Evolutionary conservation across 2,113 vertebrate genomes (phyloP).

Genomic region (Prochilodus magdalenae): DNA sequence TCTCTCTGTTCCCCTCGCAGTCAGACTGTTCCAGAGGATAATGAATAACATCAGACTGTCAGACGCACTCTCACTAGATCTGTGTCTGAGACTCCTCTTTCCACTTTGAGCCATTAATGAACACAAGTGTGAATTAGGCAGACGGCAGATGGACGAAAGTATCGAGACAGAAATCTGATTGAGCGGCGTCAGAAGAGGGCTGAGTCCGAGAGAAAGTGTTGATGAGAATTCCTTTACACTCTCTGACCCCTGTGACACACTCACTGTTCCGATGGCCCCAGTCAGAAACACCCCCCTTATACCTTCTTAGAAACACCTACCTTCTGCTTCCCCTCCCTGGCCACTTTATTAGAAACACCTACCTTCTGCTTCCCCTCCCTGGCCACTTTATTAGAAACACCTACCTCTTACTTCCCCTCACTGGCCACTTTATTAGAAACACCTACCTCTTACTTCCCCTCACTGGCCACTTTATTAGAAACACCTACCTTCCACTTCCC

Average conservation of each 20-base stretch:
- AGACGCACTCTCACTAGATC: constrained; percentile 31
- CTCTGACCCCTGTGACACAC: not conserved
- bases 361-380: too few relatives aligned
- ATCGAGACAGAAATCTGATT: not conserved
- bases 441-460: too few relatives aligned
- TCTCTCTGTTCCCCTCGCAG: not conserved
- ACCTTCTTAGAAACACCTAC: too few relatives aligned
- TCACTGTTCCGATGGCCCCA: not conserved
- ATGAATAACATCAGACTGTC: constrained; percentile 45
- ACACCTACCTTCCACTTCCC: too few relatives aligned
- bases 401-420: too few relatives aligned
- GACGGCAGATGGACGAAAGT: constrained; percentile 13
- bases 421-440: too few relatives aligned
- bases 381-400: too few relatives aligned
- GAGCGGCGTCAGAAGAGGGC: not conserved
- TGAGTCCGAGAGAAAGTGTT: not conserved
- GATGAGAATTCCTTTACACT: not conserved
- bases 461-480: too few relatives aligned
- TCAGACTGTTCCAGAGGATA: constrained; percentile 31
- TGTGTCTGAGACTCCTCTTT: constrained; percentile 31
- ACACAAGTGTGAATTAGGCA: constrained; percentile 37
- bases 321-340: too few relatives aligned
- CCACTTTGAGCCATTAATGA: constrained; percentile 36
- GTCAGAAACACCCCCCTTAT: not conserved
- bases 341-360: too few relatives aligned